A percentile compares a stretch with the other conserved stretches of the same genome.
phyloP scores from a whole-genome alignment of 2,113 vertebrate genomes.

The Pyrgilauda ruficollis region DNA sequence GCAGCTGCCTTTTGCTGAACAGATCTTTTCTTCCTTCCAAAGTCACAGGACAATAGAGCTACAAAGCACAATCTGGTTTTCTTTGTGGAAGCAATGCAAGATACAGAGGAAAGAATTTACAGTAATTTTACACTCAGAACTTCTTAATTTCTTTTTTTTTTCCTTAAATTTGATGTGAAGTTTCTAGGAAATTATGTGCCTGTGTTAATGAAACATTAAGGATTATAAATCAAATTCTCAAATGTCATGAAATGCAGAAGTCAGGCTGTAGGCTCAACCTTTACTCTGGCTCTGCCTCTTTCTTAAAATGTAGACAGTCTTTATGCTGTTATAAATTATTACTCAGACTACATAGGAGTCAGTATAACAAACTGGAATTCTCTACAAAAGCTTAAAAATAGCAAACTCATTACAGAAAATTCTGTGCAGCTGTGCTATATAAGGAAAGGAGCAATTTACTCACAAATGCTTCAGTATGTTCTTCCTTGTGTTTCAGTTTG shows the following conservation, averaged over 20 bases:
- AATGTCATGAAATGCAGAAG: not conserved
- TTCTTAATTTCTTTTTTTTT: not conserved
- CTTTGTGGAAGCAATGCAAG: not conserved
- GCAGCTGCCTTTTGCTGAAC: not conserved
- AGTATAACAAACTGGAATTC: not conserved
- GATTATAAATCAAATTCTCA: constrained; percentile 24
- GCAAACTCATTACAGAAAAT: not conserved
- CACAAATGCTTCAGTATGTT: not conserved
- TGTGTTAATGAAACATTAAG: constrained; percentile 26
- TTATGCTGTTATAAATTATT: not conserved
- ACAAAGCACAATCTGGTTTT: not conserved
- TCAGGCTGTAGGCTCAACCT: not conserved
- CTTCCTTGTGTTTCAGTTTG: not conserved
- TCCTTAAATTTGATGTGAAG: not conserved
- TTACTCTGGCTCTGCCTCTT: not conserved
- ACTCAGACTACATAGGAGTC: not conserved
- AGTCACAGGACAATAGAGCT: not conserved
- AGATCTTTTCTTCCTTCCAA: not conserved
- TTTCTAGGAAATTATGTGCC: not conserved
- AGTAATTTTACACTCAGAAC: not conserved
- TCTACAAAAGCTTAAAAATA: not conserved
- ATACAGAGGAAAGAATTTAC: not conserved
- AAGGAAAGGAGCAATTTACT: not conserved
- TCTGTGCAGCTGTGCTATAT: not conserved
- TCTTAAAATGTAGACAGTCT: not conserved